phyloP scores from a whole-genome alignment of 2,113 vertebrate genomes.

The Cnemophilus loriae region DNA sequence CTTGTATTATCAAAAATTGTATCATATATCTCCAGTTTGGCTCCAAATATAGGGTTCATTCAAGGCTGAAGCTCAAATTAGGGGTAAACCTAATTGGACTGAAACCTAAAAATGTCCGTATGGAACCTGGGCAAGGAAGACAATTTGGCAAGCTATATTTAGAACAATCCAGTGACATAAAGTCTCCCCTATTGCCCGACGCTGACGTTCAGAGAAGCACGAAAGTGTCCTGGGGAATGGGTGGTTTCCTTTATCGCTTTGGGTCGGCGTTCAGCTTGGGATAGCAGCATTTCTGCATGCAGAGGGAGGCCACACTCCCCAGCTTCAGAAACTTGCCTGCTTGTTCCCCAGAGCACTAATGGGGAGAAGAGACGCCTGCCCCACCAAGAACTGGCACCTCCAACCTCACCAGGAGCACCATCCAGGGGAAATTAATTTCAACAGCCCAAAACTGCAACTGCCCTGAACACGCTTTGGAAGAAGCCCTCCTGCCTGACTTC shows the following conservation, averaged over 20 bases:
- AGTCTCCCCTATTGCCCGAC: neutral
- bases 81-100: neutral
- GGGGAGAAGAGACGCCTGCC: neutral
- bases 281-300: neutral
- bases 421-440: neutral
- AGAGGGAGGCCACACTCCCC: neutral
- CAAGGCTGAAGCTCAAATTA: conserved; percentile 17
- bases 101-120: neutral
- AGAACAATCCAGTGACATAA: neutral
- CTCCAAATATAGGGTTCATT: conserved; percentile 36
- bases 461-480: neutral
- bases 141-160: neutral
- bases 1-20: conserved; percentile 30
- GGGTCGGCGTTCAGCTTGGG: neutral
- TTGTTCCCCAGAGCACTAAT: neutral
- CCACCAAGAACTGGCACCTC: neutral
- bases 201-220: neutral
- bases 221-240: neutral
- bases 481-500: neutral
- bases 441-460: neutral
- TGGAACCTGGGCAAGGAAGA: neutral
- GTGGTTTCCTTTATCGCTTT: neutral
- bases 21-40: neutral
- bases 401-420: fast-evolving
- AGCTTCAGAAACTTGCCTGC: neutral